phyloP scores from a whole-genome alignment of 1,140 invertebrate species.

The Physella acuta region DNA sequence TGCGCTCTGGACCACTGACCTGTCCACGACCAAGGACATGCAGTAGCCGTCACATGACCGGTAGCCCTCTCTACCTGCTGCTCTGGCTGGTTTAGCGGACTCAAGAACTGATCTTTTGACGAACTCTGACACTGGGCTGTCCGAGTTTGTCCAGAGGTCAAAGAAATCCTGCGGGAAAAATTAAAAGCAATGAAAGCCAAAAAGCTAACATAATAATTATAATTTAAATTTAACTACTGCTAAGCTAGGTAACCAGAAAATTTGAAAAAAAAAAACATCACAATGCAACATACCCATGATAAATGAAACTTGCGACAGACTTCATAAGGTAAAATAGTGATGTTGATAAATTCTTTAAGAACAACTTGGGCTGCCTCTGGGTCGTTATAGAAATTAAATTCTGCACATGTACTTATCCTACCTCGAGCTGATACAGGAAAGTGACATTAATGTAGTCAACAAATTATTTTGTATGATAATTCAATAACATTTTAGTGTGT shows the following conservation, averaged over 20 bases:
- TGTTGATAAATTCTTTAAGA: slow-evolving; percentile 75
- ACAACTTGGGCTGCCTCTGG: slow-evolving; percentile 79
- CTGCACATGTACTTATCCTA: slow-evolving; percentile 69
- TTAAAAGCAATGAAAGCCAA: no score
- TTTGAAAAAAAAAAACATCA: background rate
- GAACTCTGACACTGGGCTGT: slow-evolving; percentile 22
- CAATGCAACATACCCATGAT: slow-evolving; percentile 27
- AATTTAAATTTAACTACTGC: no score
- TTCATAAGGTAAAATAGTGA: slow-evolving; percentile 38
- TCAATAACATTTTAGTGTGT: no score
- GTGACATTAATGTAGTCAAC: no score
- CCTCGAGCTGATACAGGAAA: slow-evolving; percentile 64
- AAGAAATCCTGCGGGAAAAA: slow-evolving; percentile 28
- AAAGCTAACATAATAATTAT: no score
- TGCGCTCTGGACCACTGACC: slow-evolving; percentile 28
- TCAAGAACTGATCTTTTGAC: slow-evolving; percentile 23
- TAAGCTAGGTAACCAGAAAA: no score
- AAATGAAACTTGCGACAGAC: slow-evolving; percentile 26
- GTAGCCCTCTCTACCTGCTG: slow-evolving; percentile 6
- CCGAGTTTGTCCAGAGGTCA: slow-evolving; percentile 27
- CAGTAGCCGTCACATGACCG: slow-evolving; percentile 39
- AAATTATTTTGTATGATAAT: no score
- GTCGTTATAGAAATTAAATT: slow-evolving; percentile 81
- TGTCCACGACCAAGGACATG: slow-evolving; percentile 35
- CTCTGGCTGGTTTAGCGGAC: slow-evolving; percentile 17